phyloP scores from a whole-genome alignment of 2,888 invertebrate genomes.

The Sisyra terminalis region DNA sequence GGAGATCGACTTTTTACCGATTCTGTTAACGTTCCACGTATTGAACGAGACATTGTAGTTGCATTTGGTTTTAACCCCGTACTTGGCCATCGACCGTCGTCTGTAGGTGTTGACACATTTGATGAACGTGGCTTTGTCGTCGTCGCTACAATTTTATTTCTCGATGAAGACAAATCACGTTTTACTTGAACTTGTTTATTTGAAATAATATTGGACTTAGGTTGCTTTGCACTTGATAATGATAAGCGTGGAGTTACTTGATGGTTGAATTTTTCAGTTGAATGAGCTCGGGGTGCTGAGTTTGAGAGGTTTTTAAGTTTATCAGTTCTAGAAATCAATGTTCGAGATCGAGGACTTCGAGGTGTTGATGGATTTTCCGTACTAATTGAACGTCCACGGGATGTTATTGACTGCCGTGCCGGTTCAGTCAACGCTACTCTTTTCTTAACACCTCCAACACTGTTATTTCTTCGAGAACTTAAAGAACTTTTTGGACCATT shows the following conservation, averaged over 20 bases:
- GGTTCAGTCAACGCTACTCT: constrained; percentile 16
- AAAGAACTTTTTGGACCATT: constrained; percentile 1
- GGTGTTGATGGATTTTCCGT: constrained; percentile 20
- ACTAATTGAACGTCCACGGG: constrained; percentile 32
- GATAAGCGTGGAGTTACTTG: background rate
- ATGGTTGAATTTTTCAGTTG: constrained; percentile 6
- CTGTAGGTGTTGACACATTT: constrained; percentile 21
- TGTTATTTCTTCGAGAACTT: constrained; percentile 13
- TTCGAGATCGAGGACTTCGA: constrained; percentile 16
- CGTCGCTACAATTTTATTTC: constrained; percentile 2
- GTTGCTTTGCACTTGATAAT: constrained; percentile 8
- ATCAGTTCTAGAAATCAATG: constrained; percentile 9
- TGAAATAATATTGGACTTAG: background rate
- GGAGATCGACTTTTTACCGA: no score
- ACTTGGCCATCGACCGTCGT: constrained; percentile 56
- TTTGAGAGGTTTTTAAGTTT: constrained; percentile 21
- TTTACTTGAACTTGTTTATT: constrained; percentile 9
- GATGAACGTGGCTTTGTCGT: background rate
- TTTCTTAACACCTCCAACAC: constrained; percentile 14
- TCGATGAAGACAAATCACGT: background rate
- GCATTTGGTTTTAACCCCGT: constrained; percentile 22
- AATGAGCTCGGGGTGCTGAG: constrained; percentile 36
- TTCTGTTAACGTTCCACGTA: constrained; percentile 20
- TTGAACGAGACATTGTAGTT: constrained; percentile 20
- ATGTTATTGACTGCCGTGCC: constrained; percentile 19